Conservation (phyloP, 2,797 vertebrate genomes). For the Chelon auratus region DNA sequence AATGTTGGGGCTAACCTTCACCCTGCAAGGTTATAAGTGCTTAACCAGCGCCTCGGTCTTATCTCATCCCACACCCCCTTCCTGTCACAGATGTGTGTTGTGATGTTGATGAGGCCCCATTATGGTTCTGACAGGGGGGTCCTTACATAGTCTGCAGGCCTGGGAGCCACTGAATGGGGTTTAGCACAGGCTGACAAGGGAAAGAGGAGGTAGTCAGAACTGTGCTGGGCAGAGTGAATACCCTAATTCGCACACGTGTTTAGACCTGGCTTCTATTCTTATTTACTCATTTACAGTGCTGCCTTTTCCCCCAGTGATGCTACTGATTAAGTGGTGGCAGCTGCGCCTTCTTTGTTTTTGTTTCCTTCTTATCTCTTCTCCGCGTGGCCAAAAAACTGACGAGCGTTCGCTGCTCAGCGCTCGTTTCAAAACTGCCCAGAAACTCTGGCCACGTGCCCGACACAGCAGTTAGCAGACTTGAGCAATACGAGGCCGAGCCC, state of each 20-base stretch:
- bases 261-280: constrained; percentile 35
- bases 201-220: constrained; percentile 29
- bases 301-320: constrained; percentile 42
- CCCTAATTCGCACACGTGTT: constrained; percentile 6
- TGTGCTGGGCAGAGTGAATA: constrained; percentile 11
- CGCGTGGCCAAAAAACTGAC: constrained; percentile 9
- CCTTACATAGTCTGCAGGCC: constrained; percentile 48
- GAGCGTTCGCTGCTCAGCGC: background rate
- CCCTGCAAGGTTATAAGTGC: constrained; percentile 15
- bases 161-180: constrained; percentile 61
- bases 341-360: constrained; percentile 50
- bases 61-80: constrained; percentile 21
- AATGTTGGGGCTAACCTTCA: background rate
- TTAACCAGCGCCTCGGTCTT: constrained; percentile 20
- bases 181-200: constrained; percentile 54
- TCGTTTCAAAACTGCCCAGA: background rate
- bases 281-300: constrained; percentile 60
- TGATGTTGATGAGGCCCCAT: constrained; percentile 79
- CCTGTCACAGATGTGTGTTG: constrained; percentile 64
- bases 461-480: constrained; percentile 7
- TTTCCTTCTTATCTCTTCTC: constrained; percentile 36
- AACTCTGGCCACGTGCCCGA: constrained; percentile 11
- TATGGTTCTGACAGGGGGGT: constrained; percentile 60
- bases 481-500: constrained; percentile 32
- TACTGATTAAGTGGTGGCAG: constrained; percentile 60